Conservation (phyloP, 2,888 invertebrate genomes). For the Rosalia funebris region DNA sequence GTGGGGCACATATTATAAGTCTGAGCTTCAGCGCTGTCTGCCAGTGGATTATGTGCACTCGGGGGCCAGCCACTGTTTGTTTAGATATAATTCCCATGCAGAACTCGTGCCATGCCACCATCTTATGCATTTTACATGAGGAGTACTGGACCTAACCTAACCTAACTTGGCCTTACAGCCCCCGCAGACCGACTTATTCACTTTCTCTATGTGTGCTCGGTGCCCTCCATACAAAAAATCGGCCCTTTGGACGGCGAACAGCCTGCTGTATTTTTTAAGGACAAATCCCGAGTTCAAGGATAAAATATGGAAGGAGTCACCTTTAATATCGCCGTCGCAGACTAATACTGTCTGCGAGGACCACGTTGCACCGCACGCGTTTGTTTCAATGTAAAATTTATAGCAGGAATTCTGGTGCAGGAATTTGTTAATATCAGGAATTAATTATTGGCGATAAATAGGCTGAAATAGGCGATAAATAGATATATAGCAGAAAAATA, state of each 20-base stretch:
- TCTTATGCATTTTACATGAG: slow-evolving; percentile 78
- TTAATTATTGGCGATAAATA: too few species aligned
- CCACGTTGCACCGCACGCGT: too few species aligned
- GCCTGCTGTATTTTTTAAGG: not conserved
- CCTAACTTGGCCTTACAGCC: slow-evolving; percentile 62
- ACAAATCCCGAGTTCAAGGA: not conserved
- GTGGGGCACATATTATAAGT: slow-evolving; percentile 30
- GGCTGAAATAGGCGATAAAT: too few species aligned
- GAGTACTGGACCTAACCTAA: slow-evolving; percentile 64
- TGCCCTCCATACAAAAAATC: slow-evolving; percentile 14
- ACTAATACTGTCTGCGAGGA: too few species aligned
- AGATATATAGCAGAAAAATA: too few species aligned
- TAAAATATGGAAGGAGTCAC: not conserved
- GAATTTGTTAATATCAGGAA: too few species aligned
- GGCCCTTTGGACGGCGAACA: slow-evolving; percentile 12
- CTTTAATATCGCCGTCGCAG: too few species aligned
- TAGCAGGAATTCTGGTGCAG: too few species aligned
- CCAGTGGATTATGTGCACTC: slow-evolving; percentile 32
- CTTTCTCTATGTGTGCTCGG: slow-evolving; percentile 21
- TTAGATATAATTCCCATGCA: slow-evolving; percentile 66
- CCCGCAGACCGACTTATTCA: slow-evolving; percentile 29
- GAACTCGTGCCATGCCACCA: slow-evolving; percentile 63
- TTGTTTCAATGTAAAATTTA: too few species aligned
- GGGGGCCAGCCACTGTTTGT: slow-evolving; percentile 55
- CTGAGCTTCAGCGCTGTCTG: slow-evolving; percentile 15